Percentiles rank a stretch among this genome's conserved stretches.
Evolutionary conservation across 2,113 vertebrate species (phyloP).

Genomic region (Campylomormyrus numenius): DNA sequence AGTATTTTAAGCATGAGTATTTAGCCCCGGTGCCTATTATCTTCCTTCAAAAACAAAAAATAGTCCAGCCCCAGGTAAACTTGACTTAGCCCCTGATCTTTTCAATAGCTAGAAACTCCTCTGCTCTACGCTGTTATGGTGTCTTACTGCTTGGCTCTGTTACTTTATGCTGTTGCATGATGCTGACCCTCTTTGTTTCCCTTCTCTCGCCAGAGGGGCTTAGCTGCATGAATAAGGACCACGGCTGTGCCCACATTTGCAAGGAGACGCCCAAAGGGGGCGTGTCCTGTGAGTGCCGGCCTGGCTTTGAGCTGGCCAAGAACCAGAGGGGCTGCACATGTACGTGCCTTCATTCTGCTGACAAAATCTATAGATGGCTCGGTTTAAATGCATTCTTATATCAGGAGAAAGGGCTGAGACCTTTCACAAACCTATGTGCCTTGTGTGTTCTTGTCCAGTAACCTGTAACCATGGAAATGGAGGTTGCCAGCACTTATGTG

Average conservation of each 20-base stretch:
- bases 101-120: too few relatives aligned
- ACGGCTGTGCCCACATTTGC: conserved; percentile 94
- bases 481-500: conserved; percentile 90
- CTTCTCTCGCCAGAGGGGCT: conserved; percentile 76
- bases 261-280: conserved; percentile 86
- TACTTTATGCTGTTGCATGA: background rate
- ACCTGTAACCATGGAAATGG: conserved; percentile 96
- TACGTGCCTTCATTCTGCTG: conserved; percentile 58
- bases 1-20: too few relatives aligned
- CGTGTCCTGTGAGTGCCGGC: conserved; percentile 88
- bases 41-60: too few relatives aligned
- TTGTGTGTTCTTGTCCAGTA: conserved; percentile 61
- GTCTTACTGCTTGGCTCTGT: background rate
- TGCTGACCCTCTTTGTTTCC: conserved; percentile 25
- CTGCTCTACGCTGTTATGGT: too few relatives aligned
- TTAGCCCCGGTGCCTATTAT: too few relatives aligned
- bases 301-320: conserved; percentile 88
- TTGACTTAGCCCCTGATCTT: too few relatives aligned
- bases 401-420: background rate
- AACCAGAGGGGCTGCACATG: conserved; percentile 88
- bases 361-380: background rate
- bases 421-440: conserved; percentile 8
- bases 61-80: too few relatives aligned
- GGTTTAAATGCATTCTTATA: background rate
- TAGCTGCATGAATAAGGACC: conserved; percentile 98